phyloP scores from a whole-genome alignment of 2,888 invertebrate genomes.

The Meghimatium bilineatum region DNA sequence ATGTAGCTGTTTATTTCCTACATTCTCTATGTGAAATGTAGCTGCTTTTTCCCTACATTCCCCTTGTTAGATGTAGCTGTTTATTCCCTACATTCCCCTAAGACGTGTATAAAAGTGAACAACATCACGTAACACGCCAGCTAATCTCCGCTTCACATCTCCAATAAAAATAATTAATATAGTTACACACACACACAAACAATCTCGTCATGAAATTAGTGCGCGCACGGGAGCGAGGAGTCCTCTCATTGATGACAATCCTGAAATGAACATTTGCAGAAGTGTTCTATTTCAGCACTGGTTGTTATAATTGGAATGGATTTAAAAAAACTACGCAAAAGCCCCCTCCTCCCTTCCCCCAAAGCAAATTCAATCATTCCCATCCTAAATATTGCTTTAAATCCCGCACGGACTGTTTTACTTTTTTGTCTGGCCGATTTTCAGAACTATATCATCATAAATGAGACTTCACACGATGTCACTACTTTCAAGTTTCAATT shows the following conservation, averaged over 20 bases:
- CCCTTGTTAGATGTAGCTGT: too few relatives aligned
- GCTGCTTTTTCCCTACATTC: too few relatives aligned
- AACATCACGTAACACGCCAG: neutral
- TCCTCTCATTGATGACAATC: neutral
- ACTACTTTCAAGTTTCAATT: constrained; percentile 1
- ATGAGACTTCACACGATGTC: constrained; percentile 5
- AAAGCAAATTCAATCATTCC: constrained; percentile 8
- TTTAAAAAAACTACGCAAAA: constrained; percentile 6
- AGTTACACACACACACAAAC: neutral
- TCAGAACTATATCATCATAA: neutral
- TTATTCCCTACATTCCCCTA: too few relatives aligned
- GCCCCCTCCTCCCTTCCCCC: constrained; percentile 12
- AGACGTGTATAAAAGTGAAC: too few relatives aligned
- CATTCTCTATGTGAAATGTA: too few relatives aligned
- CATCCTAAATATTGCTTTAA: constrained; percentile 6
- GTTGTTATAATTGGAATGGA: constrained; percentile 26
- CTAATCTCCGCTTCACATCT: constrained; percentile 9
- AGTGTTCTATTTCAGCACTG: neutral
- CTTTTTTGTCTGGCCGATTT: neutral
- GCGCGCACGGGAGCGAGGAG: neutral
- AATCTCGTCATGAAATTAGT: neutral
- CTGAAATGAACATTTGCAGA: neutral
- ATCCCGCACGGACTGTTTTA: neutral
- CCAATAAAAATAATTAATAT: constrained; percentile 27
- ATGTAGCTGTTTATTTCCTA: too few relatives aligned